Base-by-base conservation (phyloP, 2,888 invertebrate species). In the Corythucha ciliata region DNA sequence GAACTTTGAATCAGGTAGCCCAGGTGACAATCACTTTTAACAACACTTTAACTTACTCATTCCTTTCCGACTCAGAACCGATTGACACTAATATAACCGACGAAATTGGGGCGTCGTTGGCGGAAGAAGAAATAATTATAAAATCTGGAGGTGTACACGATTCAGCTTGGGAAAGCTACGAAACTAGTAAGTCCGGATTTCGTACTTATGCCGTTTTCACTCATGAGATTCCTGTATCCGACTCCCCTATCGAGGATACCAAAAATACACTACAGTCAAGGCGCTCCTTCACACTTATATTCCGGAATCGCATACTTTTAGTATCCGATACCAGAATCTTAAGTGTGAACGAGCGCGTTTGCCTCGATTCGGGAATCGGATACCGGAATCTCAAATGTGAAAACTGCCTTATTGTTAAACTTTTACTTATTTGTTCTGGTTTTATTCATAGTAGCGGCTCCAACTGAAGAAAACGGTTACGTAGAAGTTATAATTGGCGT, bases 401-500 rank as follows among this genome's bases (percentile, higher is more conserved):
- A n/a, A n/a, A n/a, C n/a, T n/a, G n/a, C n/a, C n/a, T n/a, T n/a
- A n/a, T n/a, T n/a, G n/a, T n/a, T n/a, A n/a, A n/a, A n/a, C n/a
- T n/a, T n/a, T n/a, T n/a, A n/a, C n/a, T n/a, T n/a, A n/a, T n/a
- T n/a, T n/a, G n/a, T n/a, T n/a, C n/a, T n/a, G n/a, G n/a, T n/a
- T n/a, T n/a, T n/a, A n/a, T n/a, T n/a, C n/a, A n/a, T 63, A 75
- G 75, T 76, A 65, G 73, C 76, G 57, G 74, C 76, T 5, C 67
- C 72, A 46, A 74, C 74, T 60, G 74, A 76, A 55, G 72, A 72
- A 52, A 73, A 76, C 59, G 72, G 74, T 51, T 75, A 76, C 63
- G 74, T 77, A 45, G 78, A 78, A 64, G 72, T 77, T 36, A 67
- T 78, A 52, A 77, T 78, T 58, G 79, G 79, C 42, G 76, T 80